Evolutionary conservation across 2,113 vertebrate genomes (phyloP), one percentile per base, ranked within the genome.

Genomic region (Athene noctua): DNA sequence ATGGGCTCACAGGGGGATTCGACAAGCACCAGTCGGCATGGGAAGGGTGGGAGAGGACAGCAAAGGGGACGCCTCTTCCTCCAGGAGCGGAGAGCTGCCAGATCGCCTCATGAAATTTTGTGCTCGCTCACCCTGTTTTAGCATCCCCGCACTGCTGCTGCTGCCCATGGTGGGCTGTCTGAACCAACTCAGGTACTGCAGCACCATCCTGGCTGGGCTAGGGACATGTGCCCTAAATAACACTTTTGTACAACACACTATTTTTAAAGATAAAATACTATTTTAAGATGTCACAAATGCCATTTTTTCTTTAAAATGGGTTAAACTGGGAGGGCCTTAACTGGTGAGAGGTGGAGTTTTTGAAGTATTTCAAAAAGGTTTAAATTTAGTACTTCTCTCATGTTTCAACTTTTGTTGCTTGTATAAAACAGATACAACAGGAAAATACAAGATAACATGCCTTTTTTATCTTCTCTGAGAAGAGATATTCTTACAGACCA

Each of bases 131-230:
- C 22, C 29, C 67, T 6, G 18, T 17, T 38, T 40, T 6, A 57
- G 75, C 77, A 82, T 32, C 54, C 54, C 59, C 1, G 0, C 7
- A 1, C 49, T 4, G 18, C 30, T 81, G 13, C 65, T 10, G 51
- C 11, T 16, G 46, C 3, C 0, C 8, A 4, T 0, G 6, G 66
- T 5, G 1, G 38, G 29, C 58, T 26, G 17, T 16, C 46, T 18
- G 63, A 65, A 36, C 9, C 2, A 29, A 34, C 57, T 52, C 23
- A 11, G 68, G 40, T 18, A 44, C 29, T 3, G 5, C 80, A 57
- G 70, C 65, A 10, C 1, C 0, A 29, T 2, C 15, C 36, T 38
- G 58, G 27, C n/a, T 34, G 71, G 32, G 77, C 55, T 25, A 34
- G 29, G 19, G 65, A 77, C 26, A 63, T 2, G 3, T 36, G 66